These are phyloP conservation scores for Ramazzottius varieornatus DNA, from an alignment of 2,888 invertebrate genomes.

Conservation along the genomic window DNA sequence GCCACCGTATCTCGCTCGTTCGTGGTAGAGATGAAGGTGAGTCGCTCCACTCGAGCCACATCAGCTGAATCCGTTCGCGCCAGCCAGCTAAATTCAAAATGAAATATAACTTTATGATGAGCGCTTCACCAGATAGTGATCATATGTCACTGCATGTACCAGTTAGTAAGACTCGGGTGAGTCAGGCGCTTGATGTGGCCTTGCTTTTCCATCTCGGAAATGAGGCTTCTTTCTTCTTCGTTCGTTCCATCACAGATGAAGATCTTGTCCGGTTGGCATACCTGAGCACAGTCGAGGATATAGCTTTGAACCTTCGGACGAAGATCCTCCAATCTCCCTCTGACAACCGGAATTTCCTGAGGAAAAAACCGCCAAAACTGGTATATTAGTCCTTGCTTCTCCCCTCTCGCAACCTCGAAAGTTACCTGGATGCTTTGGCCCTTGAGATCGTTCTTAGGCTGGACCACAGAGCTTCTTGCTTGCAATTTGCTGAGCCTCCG, in stretches of 20 bases:
- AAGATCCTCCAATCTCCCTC: not conserved
- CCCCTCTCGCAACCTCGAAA: no score
- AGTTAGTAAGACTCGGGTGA: constrained; percentile 77
- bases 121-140: no score
- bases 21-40: constrained; percentile 73
- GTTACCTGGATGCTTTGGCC: no score
- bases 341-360: no score
- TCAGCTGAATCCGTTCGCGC: constrained; percentile 86
- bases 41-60: constrained; percentile 86
- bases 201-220: constrained; percentile 45
- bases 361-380: no score
- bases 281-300: constrained; percentile 46
- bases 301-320: constrained; percentile 32
- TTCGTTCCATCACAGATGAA: constrained; percentile 81
- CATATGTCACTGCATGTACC: no score
- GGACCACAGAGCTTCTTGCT: not conserved
- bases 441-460: no score
- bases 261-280: constrained; percentile 62
- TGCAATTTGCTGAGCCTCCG: not conserved
- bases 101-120: no score
- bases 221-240: constrained; percentile 43
- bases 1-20: constrained; percentile 55
- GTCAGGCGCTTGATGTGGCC: constrained; percentile 50
- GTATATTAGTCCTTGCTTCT: no score
- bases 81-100: constrained; percentile 43